Conservation (phyloP, 2,888 invertebrate genomes). For the Stegophylla sp. region DNA sequence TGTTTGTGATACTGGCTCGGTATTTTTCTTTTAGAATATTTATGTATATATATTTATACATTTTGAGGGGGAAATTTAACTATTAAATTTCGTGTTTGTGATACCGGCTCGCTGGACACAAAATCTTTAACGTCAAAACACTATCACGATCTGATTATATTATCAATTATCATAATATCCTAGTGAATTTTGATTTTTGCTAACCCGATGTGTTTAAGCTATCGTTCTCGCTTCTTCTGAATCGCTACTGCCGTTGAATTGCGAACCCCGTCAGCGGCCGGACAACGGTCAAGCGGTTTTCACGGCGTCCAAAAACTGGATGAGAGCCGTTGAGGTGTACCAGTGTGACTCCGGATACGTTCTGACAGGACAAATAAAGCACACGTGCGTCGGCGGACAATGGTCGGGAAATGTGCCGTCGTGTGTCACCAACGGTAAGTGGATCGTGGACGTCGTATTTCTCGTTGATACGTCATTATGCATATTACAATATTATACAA, state of each 20-base stretch:
- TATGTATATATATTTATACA: no score
- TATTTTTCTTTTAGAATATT: no score
- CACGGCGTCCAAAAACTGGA: conserved; percentile 49
- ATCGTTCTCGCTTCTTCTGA: not conserved
- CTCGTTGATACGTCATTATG: not conserved
- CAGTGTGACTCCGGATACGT: conserved; percentile 38
- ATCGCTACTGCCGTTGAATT: not conserved
- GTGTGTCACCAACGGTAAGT: conserved; percentile 11
- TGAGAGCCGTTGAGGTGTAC: conserved; percentile 45
- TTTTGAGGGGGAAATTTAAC: no score
- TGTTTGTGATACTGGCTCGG: no score
- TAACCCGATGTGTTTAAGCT: not conserved
- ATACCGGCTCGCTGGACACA: no score
- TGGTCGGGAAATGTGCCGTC: conserved; percentile 48
- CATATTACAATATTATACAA: not conserved
- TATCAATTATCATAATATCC: no score
- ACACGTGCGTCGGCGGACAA: conserved; percentile 31
- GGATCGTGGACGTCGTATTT: not conserved
- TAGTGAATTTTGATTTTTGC: no score
- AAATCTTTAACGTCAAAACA: no score
- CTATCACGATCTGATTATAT: no score
- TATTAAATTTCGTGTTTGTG: no score
- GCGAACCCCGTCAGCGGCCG: conserved; percentile 27
- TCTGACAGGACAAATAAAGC: conserved; percentile 31
- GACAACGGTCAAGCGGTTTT: conserved; percentile 31